phyloP scores from a whole-genome alignment of 2,113 vertebrate species.

The Phylloscopus whistleri region DNA sequence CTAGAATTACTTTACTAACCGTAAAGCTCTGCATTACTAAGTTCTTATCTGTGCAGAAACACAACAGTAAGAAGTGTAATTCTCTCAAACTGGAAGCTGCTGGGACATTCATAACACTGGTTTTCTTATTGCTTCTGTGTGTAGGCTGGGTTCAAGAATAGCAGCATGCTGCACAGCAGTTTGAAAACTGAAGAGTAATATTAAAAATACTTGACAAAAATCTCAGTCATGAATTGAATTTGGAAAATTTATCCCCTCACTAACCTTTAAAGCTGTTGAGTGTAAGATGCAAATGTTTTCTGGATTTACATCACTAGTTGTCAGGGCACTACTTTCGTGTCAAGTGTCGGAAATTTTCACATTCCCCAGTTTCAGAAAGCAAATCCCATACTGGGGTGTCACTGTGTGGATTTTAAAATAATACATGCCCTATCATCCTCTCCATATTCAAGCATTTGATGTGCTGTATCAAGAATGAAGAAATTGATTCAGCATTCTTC shows the following conservation, averaged over 20 bases:
- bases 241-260: background rate
- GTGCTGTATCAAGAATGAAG: background rate
- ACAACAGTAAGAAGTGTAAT: background rate
- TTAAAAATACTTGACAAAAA: background rate
- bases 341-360: background rate
- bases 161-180: background rate
- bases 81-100: background rate
- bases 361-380: background rate
- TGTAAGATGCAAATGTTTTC: background rate
- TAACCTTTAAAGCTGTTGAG: background rate
- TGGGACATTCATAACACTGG: background rate
- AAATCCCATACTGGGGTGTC: background rate
- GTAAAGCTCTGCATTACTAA: background rate
- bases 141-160: background rate
- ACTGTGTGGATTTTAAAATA: background rate
- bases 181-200: background rate
- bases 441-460: background rate
- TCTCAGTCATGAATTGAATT: background rate
- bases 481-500: background rate
- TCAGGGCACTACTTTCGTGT: background rate
- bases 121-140: background rate
- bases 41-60: background rate
- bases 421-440: background rate
- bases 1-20: background rate
- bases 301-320: background rate